phyloP scores from a whole-genome alignment of 1,140 invertebrate genomes.

The Plectus sambesii region DNA sequence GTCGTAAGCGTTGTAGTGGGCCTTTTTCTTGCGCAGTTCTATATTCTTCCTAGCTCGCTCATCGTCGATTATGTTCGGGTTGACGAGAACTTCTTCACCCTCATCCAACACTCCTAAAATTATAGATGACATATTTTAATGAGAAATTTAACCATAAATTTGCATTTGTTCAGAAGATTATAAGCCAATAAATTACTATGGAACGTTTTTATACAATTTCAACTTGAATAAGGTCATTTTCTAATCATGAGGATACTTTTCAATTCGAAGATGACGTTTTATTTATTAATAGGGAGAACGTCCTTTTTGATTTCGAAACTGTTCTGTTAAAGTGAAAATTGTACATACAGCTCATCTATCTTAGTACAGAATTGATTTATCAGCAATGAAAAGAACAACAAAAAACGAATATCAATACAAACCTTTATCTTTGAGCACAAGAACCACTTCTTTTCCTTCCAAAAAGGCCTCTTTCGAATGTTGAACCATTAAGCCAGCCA shows the following conservation, averaged over 20 bases:
- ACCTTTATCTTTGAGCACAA: constrained; percentile 84
- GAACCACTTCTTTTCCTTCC: constrained; percentile 70
- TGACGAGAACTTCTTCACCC: constrained; percentile 73
- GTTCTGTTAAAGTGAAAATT: too few species aligned
- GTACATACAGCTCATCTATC: too few species aligned
- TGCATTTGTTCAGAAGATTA: too few species aligned
- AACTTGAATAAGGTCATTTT: background rate
- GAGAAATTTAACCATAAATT: constrained; percentile 1
- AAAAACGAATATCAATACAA: too few species aligned
- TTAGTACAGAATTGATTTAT: too few species aligned
- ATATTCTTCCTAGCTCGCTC: constrained; percentile 80
- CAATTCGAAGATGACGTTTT: too few species aligned
- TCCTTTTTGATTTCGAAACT: too few species aligned
- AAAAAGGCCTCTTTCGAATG: constrained; percentile 66
- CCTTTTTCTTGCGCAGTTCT: constrained; percentile 69
- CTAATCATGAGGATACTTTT: background rate
- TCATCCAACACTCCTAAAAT: constrained; percentile 65
- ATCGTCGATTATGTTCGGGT: constrained; percentile 87
- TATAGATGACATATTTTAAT: background rate
- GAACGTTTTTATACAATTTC: too few species aligned
- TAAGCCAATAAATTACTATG: too few species aligned
- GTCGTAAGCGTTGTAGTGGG: constrained; percentile 70
- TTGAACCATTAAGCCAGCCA: constrained; percentile 70
- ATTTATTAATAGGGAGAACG: too few species aligned
- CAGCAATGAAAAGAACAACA: too few species aligned